Percentiles rank a stretch among this genome's conserved stretches.
These are phyloP conservation scores for Myripristis murdjan DNA, from an alignment of 2,797 vertebrate species.

Conservation along the genomic window DNA sequence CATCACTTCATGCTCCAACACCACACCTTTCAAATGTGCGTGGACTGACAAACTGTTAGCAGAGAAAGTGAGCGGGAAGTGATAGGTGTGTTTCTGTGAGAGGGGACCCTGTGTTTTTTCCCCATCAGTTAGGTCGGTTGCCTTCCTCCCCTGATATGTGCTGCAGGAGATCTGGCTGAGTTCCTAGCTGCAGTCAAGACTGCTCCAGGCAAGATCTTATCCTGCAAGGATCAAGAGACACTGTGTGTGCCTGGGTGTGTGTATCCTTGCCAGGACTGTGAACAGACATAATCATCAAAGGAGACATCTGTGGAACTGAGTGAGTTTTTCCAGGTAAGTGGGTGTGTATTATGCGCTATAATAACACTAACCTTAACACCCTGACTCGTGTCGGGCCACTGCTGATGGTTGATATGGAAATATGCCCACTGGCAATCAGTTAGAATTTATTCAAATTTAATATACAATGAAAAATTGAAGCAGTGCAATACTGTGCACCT, in stretches of 20 bases:
- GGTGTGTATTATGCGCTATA: constrained; percentile 66
- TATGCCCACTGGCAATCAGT: constrained; percentile 73
- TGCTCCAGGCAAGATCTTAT: constrained; percentile 85
- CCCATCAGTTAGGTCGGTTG: constrained; percentile 67
- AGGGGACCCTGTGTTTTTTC: constrained; percentile 37
- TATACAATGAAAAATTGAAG: constrained; percentile 65
- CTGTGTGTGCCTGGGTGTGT: constrained; percentile 77
- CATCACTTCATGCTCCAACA: constrained; percentile 37
- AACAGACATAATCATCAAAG: constrained; percentile 83
- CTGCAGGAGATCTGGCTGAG: constrained; percentile 82
- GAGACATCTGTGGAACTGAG: constrained; percentile 82
- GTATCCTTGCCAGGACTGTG: constrained; percentile 75
- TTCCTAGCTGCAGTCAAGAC: constrained; percentile 82
- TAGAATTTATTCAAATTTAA: constrained; percentile 76
- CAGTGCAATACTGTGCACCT: constrained; percentile 56
- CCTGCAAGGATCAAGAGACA: constrained; percentile 84
- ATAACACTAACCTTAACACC: constrained; percentile 61
- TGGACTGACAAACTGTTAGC: not conserved
- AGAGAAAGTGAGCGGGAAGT: constrained; percentile 6
- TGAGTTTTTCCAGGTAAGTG: constrained; percentile 69
- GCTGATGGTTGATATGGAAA: constrained; percentile 67
- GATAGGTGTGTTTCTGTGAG: constrained; percentile 50
- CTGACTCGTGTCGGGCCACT: constrained; percentile 55
- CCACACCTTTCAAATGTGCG: constrained; percentile 42
- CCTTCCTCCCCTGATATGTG: constrained; percentile 61